Evolutionary conservation across 35 echinoderm and acorn worm genomes (phyloP).

Genomic region (Apostichopus californicus): DNA sequence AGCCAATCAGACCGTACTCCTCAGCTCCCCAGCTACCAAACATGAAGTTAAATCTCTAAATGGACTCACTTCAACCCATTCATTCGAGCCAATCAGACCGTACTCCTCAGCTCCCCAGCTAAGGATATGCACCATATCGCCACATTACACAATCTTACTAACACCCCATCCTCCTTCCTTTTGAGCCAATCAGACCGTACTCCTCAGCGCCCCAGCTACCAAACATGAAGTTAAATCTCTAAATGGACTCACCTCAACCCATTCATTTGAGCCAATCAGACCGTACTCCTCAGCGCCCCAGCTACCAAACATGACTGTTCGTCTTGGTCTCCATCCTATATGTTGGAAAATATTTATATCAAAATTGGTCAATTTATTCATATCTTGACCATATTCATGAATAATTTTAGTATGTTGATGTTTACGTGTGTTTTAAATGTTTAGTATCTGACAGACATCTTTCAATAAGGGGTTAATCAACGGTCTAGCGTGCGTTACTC

Average conservation of each 20-base stretch:
- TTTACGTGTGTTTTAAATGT: too few species aligned
- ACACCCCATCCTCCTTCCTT: too few species aligned
- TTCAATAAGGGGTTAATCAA: too few species aligned
- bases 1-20: constrained; percentile 87
- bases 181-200: constrained; percentile 85
- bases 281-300: constrained; percentile 94
- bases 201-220: constrained; percentile 93
- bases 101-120: constrained; percentile 94
- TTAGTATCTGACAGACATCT: too few species aligned
- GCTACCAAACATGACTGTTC: constrained; percentile 81
- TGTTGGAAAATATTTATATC: neutral
- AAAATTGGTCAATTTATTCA: too few species aligned
- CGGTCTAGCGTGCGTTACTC: too few species aligned
- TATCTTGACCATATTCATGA: too few species aligned
- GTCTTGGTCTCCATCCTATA: constrained; percentile 85
- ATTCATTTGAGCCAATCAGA: constrained; percentile 94
- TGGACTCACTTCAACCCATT: constrained; percentile 93
- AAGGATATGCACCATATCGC: too few species aligned
- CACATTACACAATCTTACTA: too few species aligned
- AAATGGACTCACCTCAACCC: constrained; percentile 82
- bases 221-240: constrained; percentile 58
- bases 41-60: constrained; percentile 28
- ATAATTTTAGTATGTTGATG: too few species aligned
- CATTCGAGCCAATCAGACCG: constrained; percentile 89
- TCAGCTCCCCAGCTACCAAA: constrained; percentile 94